These are phyloP conservation scores for Cheilosia vernalis DNA, from an alignment of 2,888 invertebrate species.

Conservation along the genomic window DNA sequence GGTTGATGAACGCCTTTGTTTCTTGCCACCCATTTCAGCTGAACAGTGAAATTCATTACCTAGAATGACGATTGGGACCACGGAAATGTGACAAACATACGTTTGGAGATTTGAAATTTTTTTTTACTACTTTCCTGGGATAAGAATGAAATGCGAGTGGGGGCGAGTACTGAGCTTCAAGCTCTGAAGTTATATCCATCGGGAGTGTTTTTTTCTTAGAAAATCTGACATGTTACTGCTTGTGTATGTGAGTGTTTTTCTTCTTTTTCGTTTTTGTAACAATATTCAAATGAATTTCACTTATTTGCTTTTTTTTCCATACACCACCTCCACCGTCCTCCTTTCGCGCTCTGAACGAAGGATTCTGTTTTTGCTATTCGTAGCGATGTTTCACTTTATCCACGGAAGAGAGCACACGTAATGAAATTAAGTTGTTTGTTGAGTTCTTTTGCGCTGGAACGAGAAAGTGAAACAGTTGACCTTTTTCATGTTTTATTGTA, in stretches of 20 bases:
- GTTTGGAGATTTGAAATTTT: conserved; percentile 65
- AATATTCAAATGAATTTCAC: conserved; percentile 71
- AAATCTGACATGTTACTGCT: conserved; percentile 59
- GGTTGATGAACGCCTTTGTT: conserved; percentile 9
- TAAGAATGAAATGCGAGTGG: conserved; percentile 44
- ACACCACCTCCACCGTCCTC: conserved; percentile 21
- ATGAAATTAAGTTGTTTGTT: conserved; percentile 73
- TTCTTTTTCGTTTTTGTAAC: conserved; percentile 31
- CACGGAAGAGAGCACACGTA: conserved; percentile 70
- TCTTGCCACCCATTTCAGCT: conserved; percentile 24
- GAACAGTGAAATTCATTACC: conserved; percentile 61
- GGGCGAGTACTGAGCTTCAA: conserved; percentile 20
- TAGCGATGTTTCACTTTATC: conserved; percentile 69
- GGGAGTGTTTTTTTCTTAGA: conserved; percentile 49
- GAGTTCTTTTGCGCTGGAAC: conserved; percentile 32
- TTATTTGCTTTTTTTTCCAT: conserved; percentile 49
- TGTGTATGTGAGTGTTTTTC: conserved; percentile 52
- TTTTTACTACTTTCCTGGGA: conserved; percentile 37
- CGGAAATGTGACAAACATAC: conserved; percentile 64
- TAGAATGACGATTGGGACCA: conserved; percentile 63
- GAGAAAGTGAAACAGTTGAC: conserved; percentile 58
- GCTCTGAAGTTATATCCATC: conserved; percentile 39
- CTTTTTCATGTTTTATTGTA: conserved; percentile 33
- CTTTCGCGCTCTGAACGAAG: conserved; percentile 26
- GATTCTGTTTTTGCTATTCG: conserved; percentile 59